Evolutionary conservation across 2,888 invertebrate species (phyloP), one percentile per base, ranked within the genome.

Genomic region (Toxonevra muliebris): DNA sequence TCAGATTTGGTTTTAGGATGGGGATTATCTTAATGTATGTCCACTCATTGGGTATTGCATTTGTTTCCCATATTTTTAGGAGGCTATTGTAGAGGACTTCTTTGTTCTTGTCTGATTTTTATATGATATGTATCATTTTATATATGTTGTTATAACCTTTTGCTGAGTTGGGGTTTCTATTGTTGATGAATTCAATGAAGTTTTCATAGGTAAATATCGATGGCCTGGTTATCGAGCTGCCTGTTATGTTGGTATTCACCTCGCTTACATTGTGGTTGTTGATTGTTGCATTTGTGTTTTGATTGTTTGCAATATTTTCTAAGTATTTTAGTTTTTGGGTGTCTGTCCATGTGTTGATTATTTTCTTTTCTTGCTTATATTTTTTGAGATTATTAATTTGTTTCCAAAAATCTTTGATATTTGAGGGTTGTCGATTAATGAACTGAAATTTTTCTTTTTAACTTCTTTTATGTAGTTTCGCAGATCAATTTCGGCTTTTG

Each of bases 371-470:
- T 17, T 43, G n/a, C 11, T 61, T 19, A 20, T 45, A 54, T n/a
- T 61, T 66, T 42, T 55, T 61, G 1, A 61, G 4, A 12, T 60
- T 54, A 2, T 48, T 61, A 20, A 66, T 55, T 20, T 54, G 61
- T 3, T 45, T 55, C 61, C 61, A 61, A 19, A 65, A n/a, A n/a
- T n/a, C n/a, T n/a, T n/a, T 53, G 11, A 55, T 42, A 1, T 53
- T 40, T 0, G 9, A 2, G 1, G 57, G 50, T n/a, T 13, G 10
- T 19, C 1, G 15, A 5, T 43, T 43, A 45, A 63, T 62, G 20
- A 42, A n/a, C n/a, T n/a, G n/a, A n/a, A n/a, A n/a, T n/a, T 62
- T 50, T 40, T n/a, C 10, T 58, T 48, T 42, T 58, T 58, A 17
- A 4, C 13, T 17, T 68, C 43, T n/a, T 50, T 40, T 0, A 65